Conservation (phyloP, 2,113 vertebrate genomes). For the Hymenochirus boettgeri region DNA sequence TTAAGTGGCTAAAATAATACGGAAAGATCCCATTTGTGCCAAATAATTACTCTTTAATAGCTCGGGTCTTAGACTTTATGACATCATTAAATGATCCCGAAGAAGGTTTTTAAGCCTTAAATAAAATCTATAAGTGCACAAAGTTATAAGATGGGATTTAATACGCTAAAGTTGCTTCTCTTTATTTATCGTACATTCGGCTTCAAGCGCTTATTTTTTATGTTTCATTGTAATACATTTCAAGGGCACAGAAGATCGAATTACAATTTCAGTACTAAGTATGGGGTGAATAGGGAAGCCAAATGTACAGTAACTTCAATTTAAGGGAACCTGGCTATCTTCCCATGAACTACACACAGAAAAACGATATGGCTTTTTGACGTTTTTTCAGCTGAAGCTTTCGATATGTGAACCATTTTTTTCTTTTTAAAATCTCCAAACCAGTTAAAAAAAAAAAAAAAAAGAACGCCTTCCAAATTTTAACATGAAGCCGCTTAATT, state of each 20-base stretch:
- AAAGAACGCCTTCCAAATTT: conserved; percentile 29
- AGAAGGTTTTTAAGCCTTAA: conserved; percentile 17
- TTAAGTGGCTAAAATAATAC: background rate
- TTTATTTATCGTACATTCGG: conserved; percentile 6
- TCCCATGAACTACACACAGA: conserved; percentile 58
- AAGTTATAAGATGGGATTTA: conserved; percentile 21
- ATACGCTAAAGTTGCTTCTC: conserved; percentile 13
- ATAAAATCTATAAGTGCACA: conserved; percentile 17
- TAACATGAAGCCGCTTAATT: conserved; percentile 40
- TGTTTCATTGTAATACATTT: conserved; percentile 53
- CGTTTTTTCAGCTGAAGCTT: conserved; percentile 64
- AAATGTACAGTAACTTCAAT: conserved; percentile 59
- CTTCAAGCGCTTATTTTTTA: conserved; percentile 41
- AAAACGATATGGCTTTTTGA: conserved; percentile 57
- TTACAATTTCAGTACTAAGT: conserved; percentile 58
- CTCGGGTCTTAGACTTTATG: background rate
- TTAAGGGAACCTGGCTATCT: conserved; percentile 55
- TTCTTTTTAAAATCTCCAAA: conserved; percentile 39
- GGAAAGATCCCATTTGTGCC: background rate
- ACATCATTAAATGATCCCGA: background rate
- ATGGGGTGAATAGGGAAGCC: conserved; percentile 52
- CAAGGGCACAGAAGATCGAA: conserved; percentile 57
- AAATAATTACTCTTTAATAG: background rate
- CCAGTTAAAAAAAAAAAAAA: no score
- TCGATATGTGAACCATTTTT: conserved; percentile 57